Percentiles rank a stretch among this genome's conserved stretches.
phyloP scores from a whole-genome alignment of 2,888 invertebrate species.

The Scaptomyza parva region DNA sequence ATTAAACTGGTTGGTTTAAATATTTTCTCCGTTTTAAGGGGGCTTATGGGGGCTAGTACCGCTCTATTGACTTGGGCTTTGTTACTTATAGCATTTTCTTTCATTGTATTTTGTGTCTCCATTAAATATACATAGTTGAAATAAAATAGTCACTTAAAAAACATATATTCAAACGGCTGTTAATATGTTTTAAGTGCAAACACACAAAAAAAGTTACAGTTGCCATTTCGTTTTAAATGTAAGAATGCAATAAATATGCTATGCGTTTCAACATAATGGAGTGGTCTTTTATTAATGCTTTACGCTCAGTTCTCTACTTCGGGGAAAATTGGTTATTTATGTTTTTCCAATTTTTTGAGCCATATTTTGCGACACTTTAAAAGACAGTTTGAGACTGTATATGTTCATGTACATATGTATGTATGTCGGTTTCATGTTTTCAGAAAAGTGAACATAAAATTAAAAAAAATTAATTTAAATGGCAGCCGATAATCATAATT shows the following conservation, averaged over 20 bases:
- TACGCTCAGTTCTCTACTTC: neutral
- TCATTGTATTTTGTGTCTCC: neutral
- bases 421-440: no score
- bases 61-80: no score
- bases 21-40: neutral
- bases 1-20: no score
- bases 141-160: conserved; percentile 36
- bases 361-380: conserved; percentile 63
- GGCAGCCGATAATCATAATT: no score
- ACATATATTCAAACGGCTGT: conserved; percentile 66
- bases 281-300: conserved; percentile 37
- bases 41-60: no score
- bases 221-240: conserved; percentile 35
- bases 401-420: no score
- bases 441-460: no score
- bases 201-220: conserved; percentile 47
- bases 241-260: conserved; percentile 66
- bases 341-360: conserved; percentile 67
- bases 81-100: no score
- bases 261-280: conserved; percentile 40
- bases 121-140: conserved; percentile 23
- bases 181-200: conserved; percentile 51
- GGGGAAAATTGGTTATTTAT: conserved; percentile 20
- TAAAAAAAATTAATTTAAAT: no score
- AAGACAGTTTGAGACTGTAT: no score